Conservation (phyloP, 2,113 vertebrate genomes). For the Sprattus sprattus region DNA sequence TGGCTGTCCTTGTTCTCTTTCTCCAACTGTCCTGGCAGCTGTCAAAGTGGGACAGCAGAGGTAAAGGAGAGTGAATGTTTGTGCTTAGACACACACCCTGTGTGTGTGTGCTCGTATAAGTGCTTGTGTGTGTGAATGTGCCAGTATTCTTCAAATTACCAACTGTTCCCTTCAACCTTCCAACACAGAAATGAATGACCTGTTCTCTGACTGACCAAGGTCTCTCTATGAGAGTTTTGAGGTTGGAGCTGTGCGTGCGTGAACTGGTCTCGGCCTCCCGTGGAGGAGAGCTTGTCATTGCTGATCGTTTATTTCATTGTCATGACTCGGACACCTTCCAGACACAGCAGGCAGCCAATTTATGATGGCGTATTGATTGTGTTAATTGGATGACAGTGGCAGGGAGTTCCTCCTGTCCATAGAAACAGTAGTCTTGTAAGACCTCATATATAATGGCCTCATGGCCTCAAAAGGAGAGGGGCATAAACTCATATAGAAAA, state of each 20-base stretch:
- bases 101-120: too few species aligned
- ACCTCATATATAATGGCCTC: slow-evolving; percentile 17
- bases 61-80: background rate
- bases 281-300: background rate
- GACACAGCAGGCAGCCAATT: background rate
- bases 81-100: background rate
- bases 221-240: background rate
- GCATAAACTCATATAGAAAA: slow-evolving; percentile 69
- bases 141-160: too few species aligned
- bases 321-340: background rate
- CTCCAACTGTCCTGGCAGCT: background rate
- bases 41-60: background rate
- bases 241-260: too few species aligned
- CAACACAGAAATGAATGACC: background rate
- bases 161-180: background rate
- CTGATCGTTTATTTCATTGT: background rate
- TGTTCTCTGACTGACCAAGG: background rate
- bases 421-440: too few species aligned
- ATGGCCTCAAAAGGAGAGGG: slow-evolving; percentile 40
- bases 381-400: too few species aligned
- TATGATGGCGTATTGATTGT: too few species aligned
- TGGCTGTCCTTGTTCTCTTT: background rate
- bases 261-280: background rate
- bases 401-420: too few species aligned
- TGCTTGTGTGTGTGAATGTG: background rate